A percentile compares a stretch with the other conserved stretches of the same genome.
These are phyloP conservation scores for Ptychochromis oligacanthus DNA, from an alignment of 2,113 vertebrate genomes.

Conservation along the genomic window DNA sequence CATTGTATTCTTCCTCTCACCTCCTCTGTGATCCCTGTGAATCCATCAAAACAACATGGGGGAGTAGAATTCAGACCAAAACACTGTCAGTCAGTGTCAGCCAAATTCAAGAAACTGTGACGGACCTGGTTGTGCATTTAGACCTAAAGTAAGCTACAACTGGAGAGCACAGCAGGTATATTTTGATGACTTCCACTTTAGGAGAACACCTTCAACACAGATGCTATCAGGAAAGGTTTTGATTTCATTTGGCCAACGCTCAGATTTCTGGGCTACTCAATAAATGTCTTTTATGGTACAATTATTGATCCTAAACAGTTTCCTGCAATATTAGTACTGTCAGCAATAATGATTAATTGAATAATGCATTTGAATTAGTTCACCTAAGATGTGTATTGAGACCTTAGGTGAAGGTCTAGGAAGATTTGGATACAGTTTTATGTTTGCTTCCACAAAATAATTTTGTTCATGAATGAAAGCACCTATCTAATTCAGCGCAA, in stretches of 20 bases:
- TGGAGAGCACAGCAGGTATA: background rate
- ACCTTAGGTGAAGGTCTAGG: background rate
- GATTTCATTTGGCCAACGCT: background rate
- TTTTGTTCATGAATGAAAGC: accelerated
- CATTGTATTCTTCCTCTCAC: conserved; percentile 30
- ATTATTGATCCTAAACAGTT: background rate
- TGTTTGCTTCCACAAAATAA: background rate
- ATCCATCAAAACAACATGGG: conserved; percentile 34
- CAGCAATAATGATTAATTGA: background rate
- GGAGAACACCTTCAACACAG: background rate
- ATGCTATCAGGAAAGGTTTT: background rate
- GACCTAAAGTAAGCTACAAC: conserved; percentile 6
- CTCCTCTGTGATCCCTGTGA: conserved; percentile 43
- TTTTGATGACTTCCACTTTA: conserved; percentile 5
- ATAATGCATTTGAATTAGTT: background rate
- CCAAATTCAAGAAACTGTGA: conserved; percentile 41
- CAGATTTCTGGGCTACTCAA: background rate
- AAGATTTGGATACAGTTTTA: background rate
- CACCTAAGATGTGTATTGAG: background rate
- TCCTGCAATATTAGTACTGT: background rate
- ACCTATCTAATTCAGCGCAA: accelerated
- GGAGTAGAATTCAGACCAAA: conserved; percentile 32
- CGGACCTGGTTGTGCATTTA: conserved; percentile 29
- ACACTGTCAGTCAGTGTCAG: conserved; percentile 55
- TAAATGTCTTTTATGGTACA: background rate